Conservation (phyloP, 2,797 vertebrate species). For the Molossus molossus region DNA sequence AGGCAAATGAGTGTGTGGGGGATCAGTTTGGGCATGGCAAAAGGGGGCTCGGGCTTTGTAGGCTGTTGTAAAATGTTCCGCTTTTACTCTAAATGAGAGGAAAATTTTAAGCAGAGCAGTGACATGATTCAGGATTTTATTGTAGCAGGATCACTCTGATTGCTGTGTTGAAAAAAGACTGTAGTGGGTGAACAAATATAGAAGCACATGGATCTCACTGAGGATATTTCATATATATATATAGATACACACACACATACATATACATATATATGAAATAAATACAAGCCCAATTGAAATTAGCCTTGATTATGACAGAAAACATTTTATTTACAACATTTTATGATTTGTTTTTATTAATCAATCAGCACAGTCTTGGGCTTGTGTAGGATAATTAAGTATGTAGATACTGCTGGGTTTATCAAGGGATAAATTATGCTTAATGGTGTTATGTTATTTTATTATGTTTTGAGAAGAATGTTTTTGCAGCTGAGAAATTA, state of each 20-base stretch:
- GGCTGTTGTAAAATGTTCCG: not conserved
- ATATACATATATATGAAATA: not conserved
- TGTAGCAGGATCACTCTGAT: not conserved
- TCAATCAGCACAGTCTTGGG: not conserved
- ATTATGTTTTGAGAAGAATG: constrained; percentile 5
- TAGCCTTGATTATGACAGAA: constrained; percentile 12
- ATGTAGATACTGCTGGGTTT: not conserved
- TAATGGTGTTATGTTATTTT: not conserved
- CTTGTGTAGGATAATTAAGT: constrained; percentile 41
- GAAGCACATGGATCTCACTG: not conserved
- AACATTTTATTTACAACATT: constrained; percentile 16
- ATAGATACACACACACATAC: not conserved
- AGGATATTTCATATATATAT: not conserved
- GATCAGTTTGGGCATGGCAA: not conserved
- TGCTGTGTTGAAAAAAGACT: constrained; percentile 7
- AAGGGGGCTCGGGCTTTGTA: not conserved
- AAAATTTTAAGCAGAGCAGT: not conserved
- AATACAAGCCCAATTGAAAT: not conserved
- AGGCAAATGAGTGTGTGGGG: no score
- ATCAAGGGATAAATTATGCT: not conserved
- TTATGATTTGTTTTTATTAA: constrained; percentile 15
- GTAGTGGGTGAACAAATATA: not conserved
- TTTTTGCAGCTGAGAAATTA: not conserved
- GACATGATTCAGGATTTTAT: not conserved
- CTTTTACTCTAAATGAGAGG: constrained; percentile 1